Conservation (phyloP, 1,140 invertebrate genomes). For the Epicauta chinensis region DNA sequence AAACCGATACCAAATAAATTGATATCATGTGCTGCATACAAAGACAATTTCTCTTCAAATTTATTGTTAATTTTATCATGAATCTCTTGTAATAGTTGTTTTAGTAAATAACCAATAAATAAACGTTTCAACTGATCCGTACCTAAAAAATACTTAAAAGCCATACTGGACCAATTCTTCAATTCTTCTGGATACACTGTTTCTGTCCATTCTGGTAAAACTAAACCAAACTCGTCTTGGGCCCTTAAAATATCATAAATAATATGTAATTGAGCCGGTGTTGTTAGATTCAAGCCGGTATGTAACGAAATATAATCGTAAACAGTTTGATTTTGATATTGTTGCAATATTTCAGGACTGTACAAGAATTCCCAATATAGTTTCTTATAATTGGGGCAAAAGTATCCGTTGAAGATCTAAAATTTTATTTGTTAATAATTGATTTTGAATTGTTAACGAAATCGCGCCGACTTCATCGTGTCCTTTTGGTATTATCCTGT, state of each 20-base stretch:
- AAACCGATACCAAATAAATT: slow-evolving; percentile 60
- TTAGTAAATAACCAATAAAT: slow-evolving; percentile 45
- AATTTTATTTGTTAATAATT: neutral
- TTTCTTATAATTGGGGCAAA: slow-evolving; percentile 20
- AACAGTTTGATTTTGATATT: slow-evolving; percentile 6
- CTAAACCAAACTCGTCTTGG: slow-evolving; percentile 49
- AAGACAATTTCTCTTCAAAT: slow-evolving; percentile 53
- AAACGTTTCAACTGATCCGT: slow-evolving; percentile 7
- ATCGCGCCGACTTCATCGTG: too few relatives aligned
- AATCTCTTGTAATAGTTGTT: slow-evolving; percentile 55
- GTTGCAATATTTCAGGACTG: slow-evolving; percentile 4
- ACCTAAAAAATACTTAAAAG: neutral
- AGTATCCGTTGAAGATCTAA: slow-evolving; percentile 17
- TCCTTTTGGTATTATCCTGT: slow-evolving; percentile 18
- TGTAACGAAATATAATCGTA: slow-evolving; percentile 26
- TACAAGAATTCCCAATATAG: slow-evolving; percentile 10
- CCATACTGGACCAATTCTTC: slow-evolving; percentile 14
- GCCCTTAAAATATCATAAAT: neutral
- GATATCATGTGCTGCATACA: slow-evolving; percentile 67
- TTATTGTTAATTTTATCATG: slow-evolving; percentile 44
- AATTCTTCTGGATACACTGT: slow-evolving; percentile 52
- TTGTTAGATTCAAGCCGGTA: slow-evolving; percentile 25
- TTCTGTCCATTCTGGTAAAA: slow-evolving; percentile 55
- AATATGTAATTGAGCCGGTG: too few relatives aligned
- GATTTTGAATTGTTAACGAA: too few relatives aligned